These are phyloP conservation scores for Macrotus californicus DNA, from an alignment of 2,113 vertebrate species.

Conservation along the genomic window DNA sequence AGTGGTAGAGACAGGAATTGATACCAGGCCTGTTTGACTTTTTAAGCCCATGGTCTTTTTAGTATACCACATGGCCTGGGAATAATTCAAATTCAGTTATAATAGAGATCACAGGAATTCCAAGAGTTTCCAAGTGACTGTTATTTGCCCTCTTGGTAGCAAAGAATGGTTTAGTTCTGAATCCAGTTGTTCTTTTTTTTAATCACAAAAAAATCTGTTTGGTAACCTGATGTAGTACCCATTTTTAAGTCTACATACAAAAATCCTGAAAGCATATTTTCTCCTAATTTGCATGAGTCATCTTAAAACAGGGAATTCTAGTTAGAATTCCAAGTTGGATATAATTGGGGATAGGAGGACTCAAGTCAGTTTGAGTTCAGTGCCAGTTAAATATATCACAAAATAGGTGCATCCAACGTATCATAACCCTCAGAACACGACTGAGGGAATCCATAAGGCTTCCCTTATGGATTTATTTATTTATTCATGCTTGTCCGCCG, in stretches of 20 bases:
- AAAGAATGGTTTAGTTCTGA: slow-evolving; percentile 59
- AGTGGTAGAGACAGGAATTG: neutral
- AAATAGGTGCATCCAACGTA: neutral
- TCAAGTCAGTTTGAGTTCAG: neutral
- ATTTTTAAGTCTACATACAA: slow-evolving; percentile 66
- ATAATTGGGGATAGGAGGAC: neutral
- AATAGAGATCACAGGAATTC: slow-evolving; percentile 61
- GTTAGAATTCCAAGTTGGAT: slow-evolving; percentile 31
- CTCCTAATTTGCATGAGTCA: slow-evolving; percentile 62
- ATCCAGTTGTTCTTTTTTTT: slow-evolving; percentile 69
- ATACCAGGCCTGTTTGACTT: neutral
- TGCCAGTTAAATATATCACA: neutral
- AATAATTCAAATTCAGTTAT: neutral
- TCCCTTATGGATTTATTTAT: too few relatives aligned
- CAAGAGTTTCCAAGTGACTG: slow-evolving; percentile 64
- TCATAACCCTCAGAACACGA: neutral
- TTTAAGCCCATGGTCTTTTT: neutral
- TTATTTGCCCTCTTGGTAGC: slow-evolving; percentile 59
- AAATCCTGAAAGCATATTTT: slow-evolving; percentile 52
- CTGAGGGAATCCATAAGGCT: neutral
- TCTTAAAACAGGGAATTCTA: slow-evolving; percentile 3
- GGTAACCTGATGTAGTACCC: slow-evolving; percentile 67
- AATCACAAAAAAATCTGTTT: slow-evolving; percentile 64
- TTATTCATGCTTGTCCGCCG: slow-evolving; percentile 68
- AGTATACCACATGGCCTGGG: neutral